A percentile compares a stretch with the other conserved stretches of the same genome.
These are phyloP conservation scores for Stenodera caucasica DNA, from an alignment of 2,888 invertebrate genomes.

Conservation along the genomic window DNA sequence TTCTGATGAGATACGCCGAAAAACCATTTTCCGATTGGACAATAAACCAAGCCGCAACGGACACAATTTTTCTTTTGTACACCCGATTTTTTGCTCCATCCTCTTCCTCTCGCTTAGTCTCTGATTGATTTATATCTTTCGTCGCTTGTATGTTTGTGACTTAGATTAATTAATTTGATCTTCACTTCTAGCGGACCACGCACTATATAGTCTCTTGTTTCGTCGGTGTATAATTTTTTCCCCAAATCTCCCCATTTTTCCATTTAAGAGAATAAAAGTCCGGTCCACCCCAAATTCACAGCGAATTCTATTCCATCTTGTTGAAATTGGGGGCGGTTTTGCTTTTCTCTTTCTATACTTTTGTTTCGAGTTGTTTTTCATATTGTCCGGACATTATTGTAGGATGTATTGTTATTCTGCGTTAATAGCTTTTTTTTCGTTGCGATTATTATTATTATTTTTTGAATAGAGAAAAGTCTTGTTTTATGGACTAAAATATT, in stretches of 20 bases:
- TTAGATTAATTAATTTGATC: constrained; percentile 42
- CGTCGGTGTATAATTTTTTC: constrained; percentile 3
- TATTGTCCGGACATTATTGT: background rate
- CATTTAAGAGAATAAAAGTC: background rate
- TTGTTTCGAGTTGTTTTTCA: background rate
- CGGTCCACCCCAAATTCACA: background rate
- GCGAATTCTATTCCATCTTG: background rate
- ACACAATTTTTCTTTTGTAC: constrained; percentile 19
- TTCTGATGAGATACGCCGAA: background rate
- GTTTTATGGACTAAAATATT: constrained; percentile 17
- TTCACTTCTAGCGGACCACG: constrained; percentile 18
- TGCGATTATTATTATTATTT: background rate
- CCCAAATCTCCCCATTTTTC: background rate
- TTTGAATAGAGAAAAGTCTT: background rate
- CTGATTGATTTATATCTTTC: constrained; percentile 40
- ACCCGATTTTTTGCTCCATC: background rate
- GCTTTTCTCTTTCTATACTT: background rate
- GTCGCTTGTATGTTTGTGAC: constrained; percentile 38
- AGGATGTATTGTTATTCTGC: constrained; percentile 3
- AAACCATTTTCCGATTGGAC: background rate
- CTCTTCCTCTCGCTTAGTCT: background rate
- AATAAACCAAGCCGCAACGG: constrained; percentile 21
- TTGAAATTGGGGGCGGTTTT: background rate
- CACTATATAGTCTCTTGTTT: constrained; percentile 17
- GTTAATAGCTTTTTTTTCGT: background rate